phyloP scores from a whole-genome alignment of 1,140 invertebrate species.

The Orchestia grillus region DNA sequence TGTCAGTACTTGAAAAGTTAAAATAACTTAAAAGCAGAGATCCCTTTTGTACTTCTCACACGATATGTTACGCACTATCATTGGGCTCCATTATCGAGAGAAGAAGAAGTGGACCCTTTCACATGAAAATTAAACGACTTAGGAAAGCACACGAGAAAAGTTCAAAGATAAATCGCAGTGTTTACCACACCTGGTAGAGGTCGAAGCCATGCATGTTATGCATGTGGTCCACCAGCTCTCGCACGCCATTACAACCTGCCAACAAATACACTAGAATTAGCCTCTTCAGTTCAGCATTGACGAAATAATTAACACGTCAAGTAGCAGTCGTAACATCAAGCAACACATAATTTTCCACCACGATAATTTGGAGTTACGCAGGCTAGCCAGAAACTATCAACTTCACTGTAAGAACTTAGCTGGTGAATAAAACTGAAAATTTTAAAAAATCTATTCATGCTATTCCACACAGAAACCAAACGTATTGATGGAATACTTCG shows the following conservation, averaged over 20 bases:
- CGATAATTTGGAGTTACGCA: not conserved
- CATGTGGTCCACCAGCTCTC: constrained; percentile 60
- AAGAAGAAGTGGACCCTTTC: too few relatives aligned
- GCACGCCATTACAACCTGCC: constrained; percentile 44
- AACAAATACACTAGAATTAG: not conserved
- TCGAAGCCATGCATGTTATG: constrained; percentile 62
- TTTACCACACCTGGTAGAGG: constrained; percentile 58
- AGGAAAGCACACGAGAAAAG: not conserved
- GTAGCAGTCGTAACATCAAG: not conserved
- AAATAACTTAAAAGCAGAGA: too few relatives aligned
- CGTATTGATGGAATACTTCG: too few relatives aligned
- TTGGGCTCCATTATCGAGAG: too few relatives aligned
- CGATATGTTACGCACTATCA: too few relatives aligned
- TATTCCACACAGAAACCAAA: too few relatives aligned
- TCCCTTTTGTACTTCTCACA: too few relatives aligned
- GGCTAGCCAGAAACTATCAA: too few relatives aligned
- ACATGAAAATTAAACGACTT: too few relatives aligned
- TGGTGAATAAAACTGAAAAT: not conserved
- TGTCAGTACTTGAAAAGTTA: too few relatives aligned
- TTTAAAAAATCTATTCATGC: not conserved
- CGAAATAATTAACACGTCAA: not conserved
- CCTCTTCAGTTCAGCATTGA: too few relatives aligned
- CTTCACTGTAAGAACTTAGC: too few relatives aligned
- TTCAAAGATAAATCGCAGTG: not conserved
- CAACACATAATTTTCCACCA: not conserved